Evolutionary conservation across 2,797 vertebrate genomes (phyloP).

Genomic region (Pangasius krempfi): DNA sequence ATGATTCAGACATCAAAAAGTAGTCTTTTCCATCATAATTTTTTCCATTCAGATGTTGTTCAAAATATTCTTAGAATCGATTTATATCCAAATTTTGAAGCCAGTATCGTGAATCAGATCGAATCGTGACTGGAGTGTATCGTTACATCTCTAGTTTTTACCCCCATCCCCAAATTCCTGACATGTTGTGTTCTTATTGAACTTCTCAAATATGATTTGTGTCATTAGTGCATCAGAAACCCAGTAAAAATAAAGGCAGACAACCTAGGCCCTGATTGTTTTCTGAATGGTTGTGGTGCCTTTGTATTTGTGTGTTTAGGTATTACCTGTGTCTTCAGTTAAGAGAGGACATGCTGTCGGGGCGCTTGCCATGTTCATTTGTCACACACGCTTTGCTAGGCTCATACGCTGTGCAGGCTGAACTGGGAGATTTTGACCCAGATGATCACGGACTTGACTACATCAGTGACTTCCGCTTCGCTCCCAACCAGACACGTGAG

Average conservation of each 20-base stretch:
- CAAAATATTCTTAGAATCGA: neutral
- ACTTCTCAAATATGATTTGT: neutral
- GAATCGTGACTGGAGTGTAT: neutral
- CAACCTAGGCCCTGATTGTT: neutral
- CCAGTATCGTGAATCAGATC: neutral
- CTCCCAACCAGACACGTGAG: slow-evolving; percentile 93
- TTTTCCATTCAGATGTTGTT: neutral
- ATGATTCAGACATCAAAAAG: neutral
- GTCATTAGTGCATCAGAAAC: neutral
- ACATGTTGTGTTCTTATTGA: neutral
- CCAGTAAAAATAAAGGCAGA: neutral
- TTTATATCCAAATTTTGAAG: neutral
- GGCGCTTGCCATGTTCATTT: slow-evolving; percentile 94
- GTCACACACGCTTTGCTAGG: slow-evolving; percentile 95
- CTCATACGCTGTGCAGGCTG: slow-evolving; percentile 93
- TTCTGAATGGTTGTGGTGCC: slow-evolving; percentile 1
- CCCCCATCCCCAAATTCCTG: neutral
- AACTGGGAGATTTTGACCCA: slow-evolving; percentile 88
- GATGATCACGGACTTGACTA: slow-evolving; percentile 93
- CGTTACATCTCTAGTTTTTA: neutral
- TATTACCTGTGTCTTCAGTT: slow-evolving; percentile 98
- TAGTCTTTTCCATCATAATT: neutral
- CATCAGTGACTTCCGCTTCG: slow-evolving; percentile 89
- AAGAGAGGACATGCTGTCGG: slow-evolving; percentile 93
- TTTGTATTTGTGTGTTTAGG: slow-evolving; percentile 69